Conservation (phyloP, 2,888 invertebrate genomes). For the Folsomia candida region DNA sequence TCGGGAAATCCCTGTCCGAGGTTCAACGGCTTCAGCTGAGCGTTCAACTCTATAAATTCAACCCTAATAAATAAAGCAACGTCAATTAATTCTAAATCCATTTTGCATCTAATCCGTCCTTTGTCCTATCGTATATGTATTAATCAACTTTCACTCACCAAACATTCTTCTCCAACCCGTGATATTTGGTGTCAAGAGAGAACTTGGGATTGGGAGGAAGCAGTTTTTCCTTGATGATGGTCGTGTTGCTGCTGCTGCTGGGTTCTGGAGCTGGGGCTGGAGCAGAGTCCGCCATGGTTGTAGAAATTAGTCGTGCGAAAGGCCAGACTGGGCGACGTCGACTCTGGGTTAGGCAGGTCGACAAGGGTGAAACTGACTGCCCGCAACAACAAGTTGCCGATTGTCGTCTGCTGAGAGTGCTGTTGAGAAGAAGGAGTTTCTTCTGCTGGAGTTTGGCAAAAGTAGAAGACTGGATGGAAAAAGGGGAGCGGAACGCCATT, state of each 20-base stretch:
- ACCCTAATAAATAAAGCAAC: constrained; percentile 39
- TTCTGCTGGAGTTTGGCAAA: no score
- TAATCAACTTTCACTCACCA: constrained; percentile 62
- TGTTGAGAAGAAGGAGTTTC: no score
- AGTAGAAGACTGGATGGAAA: no score
- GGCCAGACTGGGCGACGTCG: background rate
- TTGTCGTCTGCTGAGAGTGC: no score
- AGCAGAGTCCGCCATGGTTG: background rate
- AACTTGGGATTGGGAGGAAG: no score
- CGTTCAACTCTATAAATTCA: constrained; percentile 46
- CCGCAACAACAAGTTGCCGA: no score
- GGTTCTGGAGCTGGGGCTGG: no score
- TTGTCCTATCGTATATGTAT: background rate
- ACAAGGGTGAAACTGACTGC: no score
- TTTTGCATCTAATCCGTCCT: background rate
- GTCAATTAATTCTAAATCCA: background rate
- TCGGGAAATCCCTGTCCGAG: constrained; percentile 67
- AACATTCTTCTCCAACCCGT: constrained; percentile 74
- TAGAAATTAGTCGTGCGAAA: background rate
- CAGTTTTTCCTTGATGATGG: no score
- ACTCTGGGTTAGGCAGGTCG: no score
- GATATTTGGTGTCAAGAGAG: constrained; percentile 66
- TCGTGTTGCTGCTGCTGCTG: no score
- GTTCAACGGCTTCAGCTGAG: constrained; percentile 72
- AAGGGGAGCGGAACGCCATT: no score